A percentile compares a stretch with the other conserved stretches of the same genome.
Conservation (phyloP, 2,113 vertebrate genomes). For the Alaudala cheleensis region DNA sequence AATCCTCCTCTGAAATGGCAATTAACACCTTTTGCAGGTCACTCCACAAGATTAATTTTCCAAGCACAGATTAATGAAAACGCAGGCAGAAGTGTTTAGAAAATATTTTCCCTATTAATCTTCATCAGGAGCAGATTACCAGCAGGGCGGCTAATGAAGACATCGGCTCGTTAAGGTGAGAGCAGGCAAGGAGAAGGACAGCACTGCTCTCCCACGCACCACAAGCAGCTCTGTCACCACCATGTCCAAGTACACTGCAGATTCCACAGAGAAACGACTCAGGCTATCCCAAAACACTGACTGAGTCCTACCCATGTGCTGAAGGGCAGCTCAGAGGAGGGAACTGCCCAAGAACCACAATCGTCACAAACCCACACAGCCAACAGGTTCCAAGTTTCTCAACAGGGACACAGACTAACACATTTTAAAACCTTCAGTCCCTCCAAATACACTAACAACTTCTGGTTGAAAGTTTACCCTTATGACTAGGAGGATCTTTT, state of each 20-base stretch:
- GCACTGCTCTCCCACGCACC: background rate
- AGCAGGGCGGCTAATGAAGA: slow-evolving; percentile 55
- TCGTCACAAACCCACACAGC: background rate
- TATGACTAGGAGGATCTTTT: background rate
- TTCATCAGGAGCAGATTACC: slow-evolving; percentile 54
- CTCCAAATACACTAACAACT: background rate
- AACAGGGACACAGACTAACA: background rate
- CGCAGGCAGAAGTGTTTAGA: slow-evolving; percentile 38
- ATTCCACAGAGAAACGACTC: background rate
- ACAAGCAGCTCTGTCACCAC: background rate
- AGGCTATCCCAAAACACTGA: background rate
- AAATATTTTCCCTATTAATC: slow-evolving; percentile 75
- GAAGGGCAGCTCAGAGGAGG: background rate
- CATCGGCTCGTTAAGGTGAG: background rate
- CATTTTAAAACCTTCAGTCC: background rate
- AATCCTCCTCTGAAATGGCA: slow-evolving; percentile 44
- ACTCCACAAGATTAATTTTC: slow-evolving; percentile 64
- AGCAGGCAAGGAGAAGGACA: background rate
- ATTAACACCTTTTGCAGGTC: slow-evolving; percentile 62
- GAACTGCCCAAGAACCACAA: background rate
- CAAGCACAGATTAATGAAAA: slow-evolving; percentile 67
- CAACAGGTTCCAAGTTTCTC: background rate
- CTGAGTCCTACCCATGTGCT: background rate
- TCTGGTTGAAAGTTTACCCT: background rate
- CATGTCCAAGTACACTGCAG: background rate